Evolutionary conservation across 2,113 vertebrate species (phyloP).

Genomic region (Oncorhynchus mykiss): DNA sequence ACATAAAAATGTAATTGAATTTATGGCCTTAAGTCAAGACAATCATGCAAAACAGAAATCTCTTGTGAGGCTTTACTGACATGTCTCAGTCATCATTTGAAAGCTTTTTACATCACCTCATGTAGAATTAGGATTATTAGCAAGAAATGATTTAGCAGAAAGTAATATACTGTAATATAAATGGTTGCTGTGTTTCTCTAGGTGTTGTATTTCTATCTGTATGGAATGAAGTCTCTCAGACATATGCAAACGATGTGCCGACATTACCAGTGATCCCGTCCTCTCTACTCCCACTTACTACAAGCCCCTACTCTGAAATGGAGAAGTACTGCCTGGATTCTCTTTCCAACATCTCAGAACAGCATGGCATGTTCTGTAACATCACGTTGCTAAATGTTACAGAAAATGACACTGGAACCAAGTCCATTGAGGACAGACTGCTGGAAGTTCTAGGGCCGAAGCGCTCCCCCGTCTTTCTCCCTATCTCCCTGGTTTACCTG

Average conservation of each 20-base stretch:
- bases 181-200: too few species aligned
- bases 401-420: conserved; percentile 42
- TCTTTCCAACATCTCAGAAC: conserved; percentile 50
- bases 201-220: not conserved
- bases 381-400: conserved; percentile 49
- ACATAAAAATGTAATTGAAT: too few species aligned
- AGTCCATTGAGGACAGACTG: conserved; percentile 61
- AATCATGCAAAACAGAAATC: too few species aligned
- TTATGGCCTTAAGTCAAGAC: too few species aligned
- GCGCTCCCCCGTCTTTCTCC: conserved; percentile 74
- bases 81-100: too few species aligned
- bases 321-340: conserved; percentile 45
- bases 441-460: conserved; percentile 71
- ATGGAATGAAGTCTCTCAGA: too few species aligned
- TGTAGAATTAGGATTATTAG: too few species aligned
- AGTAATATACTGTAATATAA: not conserved
- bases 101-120: too few species aligned
- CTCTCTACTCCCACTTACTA: not conserved
- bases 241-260: conserved; percentile 16
- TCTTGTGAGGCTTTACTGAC: too few species aligned
- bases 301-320: conserved; percentile 48
- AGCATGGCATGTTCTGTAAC: conserved; percentile 38
- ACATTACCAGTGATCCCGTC: not conserved
- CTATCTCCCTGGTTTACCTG: conserved; percentile 69
- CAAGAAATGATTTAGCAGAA: too few species aligned